Percentiles rank a stretch among this genome's conserved stretches.
Conservation (phyloP, 2,888 invertebrate genomes). For the Drosophila cognata region DNA sequence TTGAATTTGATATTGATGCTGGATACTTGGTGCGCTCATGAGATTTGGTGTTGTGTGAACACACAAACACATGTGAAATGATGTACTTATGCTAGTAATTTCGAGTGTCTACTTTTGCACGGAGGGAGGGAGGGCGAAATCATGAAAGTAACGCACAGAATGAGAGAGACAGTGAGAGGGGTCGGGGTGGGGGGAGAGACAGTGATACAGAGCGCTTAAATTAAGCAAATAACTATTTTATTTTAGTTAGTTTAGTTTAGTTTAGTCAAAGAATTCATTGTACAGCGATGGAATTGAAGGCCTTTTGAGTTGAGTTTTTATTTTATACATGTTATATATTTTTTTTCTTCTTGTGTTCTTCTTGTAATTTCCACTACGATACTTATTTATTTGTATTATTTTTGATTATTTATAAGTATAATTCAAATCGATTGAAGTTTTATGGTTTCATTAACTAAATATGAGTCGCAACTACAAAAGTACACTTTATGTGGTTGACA, state of each 20-base stretch:
- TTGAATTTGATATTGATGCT: conserved; percentile 8
- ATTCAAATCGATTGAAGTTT: conserved; percentile 32
- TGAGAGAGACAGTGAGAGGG: neutral
- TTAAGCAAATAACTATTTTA: neutral
- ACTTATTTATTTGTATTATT: conserved; percentile 19
- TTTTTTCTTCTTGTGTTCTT: conserved; percentile 1
- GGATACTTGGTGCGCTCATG: conserved; percentile 37
- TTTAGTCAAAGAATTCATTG: conserved; percentile 14
- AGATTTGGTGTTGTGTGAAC: conserved; percentile 25
- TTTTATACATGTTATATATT: conserved; percentile 27
- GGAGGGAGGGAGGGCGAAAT: neutral
- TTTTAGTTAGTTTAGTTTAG: no score
- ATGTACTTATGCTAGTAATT: conserved; percentile 9
- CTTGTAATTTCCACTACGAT: conserved; percentile 7
- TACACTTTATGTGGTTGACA: conserved; percentile 38
- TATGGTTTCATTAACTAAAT: conserved; percentile 21
- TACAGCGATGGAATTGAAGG: conserved; percentile 35
- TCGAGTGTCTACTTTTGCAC: conserved; percentile 20
- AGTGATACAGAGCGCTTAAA: conserved; percentile 6
- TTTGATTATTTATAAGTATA: conserved; percentile 26
- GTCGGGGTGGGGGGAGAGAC: neutral
- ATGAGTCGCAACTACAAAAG: conserved; percentile 44
- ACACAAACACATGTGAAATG: conserved; percentile 23
- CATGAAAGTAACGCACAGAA: neutral
- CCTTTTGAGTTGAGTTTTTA: conserved; percentile 2